Base-by-base conservation (phyloP, 2,797 vertebrate species). In the Melanotaenia parkinsoni region DNA sequence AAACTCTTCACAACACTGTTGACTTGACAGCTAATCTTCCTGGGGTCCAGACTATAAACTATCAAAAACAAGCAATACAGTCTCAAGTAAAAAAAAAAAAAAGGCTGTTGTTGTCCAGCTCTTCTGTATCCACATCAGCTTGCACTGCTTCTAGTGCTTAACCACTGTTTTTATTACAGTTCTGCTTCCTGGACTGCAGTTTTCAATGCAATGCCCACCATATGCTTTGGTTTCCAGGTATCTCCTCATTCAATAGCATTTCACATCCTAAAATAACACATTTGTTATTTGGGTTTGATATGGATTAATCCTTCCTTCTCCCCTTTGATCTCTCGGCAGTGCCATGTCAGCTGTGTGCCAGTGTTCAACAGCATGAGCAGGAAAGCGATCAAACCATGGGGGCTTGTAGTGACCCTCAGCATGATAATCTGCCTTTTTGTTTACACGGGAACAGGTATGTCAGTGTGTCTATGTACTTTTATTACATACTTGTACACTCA, bases 181-280 rank as follows among this genome's bases (percentile, higher is more conserved):
- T 95, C 97, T 24, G 90, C 95, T 66, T 97, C 96, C 43, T 99
- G 98, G 98, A 96, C 95, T 1, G 95, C 96, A 0, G 94, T 97
- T 85, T 98, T 99, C 90, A 99, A 99, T 20, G 98, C 98, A 51
- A 95, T 99, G 95, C 98, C 98, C 76, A 99, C 98, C 86, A 99
- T 99, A 86, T 99, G 98, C 94, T 99, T 99, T 56, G 97, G 98
- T 66, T 99, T 98, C 90, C 98, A 99, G 98, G 98, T 99, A 90
- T 63, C 14, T 74, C 22, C 33, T 80, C n/a, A 35, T 76, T 83
- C 79, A 7, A 35, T 77, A 14, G 71, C 4, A 43, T 56, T 64
- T 76, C 3, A 79, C 16, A 54, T 64, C 28, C 68, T 59, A 14
- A 58, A 70, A 45, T 4, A 24, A 51, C 51, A 22, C n/a, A 14